Evolutionary conservation across 1,140 invertebrate species (phyloP), one percentile per base, ranked within the genome.

Genomic region (Hycleus cichorii): DNA sequence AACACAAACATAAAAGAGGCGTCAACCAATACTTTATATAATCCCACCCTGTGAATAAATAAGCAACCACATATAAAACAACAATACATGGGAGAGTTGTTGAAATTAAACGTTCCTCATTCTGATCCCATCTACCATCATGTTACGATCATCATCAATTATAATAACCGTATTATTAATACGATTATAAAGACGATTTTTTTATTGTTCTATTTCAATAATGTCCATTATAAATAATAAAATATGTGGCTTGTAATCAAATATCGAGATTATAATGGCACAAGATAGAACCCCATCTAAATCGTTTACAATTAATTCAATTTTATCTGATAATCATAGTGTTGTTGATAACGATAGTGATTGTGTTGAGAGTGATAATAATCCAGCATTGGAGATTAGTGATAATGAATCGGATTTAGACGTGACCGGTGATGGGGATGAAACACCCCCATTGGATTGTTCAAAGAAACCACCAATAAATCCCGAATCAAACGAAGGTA

Each of bases 331-430:
- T 88, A 67, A 85, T 83, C 0, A 80, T 77, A 7, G 9, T 65
- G 79, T 3, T 8, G 57, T 60, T 44, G 58, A 45, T 47, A 44
- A 62, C 43, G 52, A 51, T 11, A 48, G 49, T 57, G 44, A 55
- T 59, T 86, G 86, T 39, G 88, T 90, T 42, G 40, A 42, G 10
- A 11, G 11, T 42, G 40, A 11, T 42, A 62, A 59, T 32, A 57
- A 18, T 18, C 18, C 18, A 18, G 2, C 18, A 6, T 49, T 51
- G 32, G 32, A 32, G 32, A 32, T 32, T 54, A 77, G 77, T 43
- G 87, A 89, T 45, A 85, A 86, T 39, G 88, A 90, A 67, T 77
- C 89, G 50, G 89, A 90, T 67, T 86, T 90, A 44, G 89, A 87
- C 1, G 88, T 86, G 7, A 84, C 81, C 58, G 54, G 77, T 42